Base-by-base conservation (phyloP, 2,113 vertebrate species). In the Myotis brandtii region DNA sequence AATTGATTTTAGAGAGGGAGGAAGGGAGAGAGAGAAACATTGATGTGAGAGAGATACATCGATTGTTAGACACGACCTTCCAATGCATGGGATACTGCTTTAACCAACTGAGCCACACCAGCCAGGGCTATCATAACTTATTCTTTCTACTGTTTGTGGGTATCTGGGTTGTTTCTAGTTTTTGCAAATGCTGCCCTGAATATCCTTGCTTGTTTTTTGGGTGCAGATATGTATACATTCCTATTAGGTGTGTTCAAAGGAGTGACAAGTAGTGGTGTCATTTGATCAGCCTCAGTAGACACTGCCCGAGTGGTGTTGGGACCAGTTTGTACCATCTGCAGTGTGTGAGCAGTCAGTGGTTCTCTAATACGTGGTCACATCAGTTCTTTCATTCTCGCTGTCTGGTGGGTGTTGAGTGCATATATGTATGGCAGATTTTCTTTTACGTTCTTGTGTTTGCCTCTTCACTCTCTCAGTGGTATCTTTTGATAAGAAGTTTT, bases 401-500 rank as follows among this genome's bases (percentile, higher is more conserved):
- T 27, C 59, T 62, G 59, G 59, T 62, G 59, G 59, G 59, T 40
- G 4, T 21, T 17, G 16, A 75, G 32, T 20, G 17, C 62, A 5
- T 40, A 20, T 13, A 18, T 16, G 9, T 25, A 4, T 52, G 75
- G 12, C 25, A 16, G 80, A 27, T 76, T 48, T 72, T 77, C 34
- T 89, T 80, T 72, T 37, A 11, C 27, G 17, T 25, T 76, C 37
- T 56, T 4, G 32, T 69, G 64, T 62, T 54, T 91, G 95, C 54
- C 86, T 83, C 83, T 84, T 73, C 5, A 16, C 54, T 66, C 32
- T 40, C 40, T 43, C 46, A 56, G 72, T 54, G 40, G 56, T 81
- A 9, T 54, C 79, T 50, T 69, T 93, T 94, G 56, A 79, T 83
- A 66, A 48, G n/a, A 40, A 66, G 23, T 72, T 87, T 72, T n/a